phyloP scores from a whole-genome alignment of 2,888 invertebrate species.

The Agrilus cyanescens region DNA sequence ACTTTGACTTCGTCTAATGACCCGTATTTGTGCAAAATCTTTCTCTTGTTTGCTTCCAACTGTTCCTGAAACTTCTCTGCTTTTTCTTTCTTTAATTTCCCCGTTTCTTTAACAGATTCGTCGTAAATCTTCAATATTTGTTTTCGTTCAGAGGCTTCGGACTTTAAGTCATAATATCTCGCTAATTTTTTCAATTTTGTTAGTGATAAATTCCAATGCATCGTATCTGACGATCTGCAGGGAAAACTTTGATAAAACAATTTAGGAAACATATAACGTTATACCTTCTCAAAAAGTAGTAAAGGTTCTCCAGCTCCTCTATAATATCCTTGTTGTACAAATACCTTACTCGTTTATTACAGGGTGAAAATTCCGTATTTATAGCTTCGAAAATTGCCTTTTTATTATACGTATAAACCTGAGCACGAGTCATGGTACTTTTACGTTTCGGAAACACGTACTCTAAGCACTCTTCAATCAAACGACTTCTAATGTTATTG shows the following conservation, averaged over 20 bases:
- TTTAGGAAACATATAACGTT: too few species aligned
- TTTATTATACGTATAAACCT: conserved; percentile 12
- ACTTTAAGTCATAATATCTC: too few species aligned
- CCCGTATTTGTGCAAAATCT: background rate
- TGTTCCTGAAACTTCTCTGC: background rate
- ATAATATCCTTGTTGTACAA: conserved; percentile 15
- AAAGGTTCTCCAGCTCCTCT: conserved; percentile 15
- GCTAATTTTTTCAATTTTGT: too few species aligned
- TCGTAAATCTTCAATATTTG: too few species aligned
- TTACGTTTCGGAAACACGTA: conserved; percentile 5
- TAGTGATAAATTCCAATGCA: conserved; percentile 6
- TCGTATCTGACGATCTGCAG: conserved; percentile 5
- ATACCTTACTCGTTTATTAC: conserved; percentile 12
- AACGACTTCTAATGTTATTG: conserved; percentile 12
- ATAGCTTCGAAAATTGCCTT: conserved; percentile 17
- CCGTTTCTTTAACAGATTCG: background rate
- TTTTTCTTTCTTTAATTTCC: background rate
- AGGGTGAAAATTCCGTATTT: conserved; percentile 12
- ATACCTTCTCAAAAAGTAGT: conserved; percentile 11
- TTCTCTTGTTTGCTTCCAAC: background rate
- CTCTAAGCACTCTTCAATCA: conserved; percentile 12
- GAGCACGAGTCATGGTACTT: conserved; percentile 5
- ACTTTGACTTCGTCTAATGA: too few species aligned
- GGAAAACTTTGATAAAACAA: too few species aligned
- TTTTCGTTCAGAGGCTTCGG: too few species aligned